Percentiles rank a stretch among this genome's conserved stretches.
Conservation (phyloP, 2,113 vertebrate genomes). For the Taxidea taxus region DNA sequence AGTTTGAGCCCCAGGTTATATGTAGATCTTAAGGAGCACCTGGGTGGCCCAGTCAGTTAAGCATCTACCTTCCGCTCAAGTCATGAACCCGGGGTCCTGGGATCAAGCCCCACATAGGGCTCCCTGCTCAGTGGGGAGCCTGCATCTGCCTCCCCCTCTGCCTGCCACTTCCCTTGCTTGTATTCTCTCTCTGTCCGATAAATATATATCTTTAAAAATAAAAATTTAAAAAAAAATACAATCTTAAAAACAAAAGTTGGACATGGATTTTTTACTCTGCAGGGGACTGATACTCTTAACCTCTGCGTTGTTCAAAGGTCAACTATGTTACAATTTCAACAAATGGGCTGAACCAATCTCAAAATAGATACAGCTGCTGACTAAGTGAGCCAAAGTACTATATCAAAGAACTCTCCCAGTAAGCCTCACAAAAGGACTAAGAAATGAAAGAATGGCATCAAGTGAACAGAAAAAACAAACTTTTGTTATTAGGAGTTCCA, state of each 20-base stretch:
- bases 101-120: no score
- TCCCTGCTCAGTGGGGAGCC: no score
- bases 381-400: neutral
- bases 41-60: neutral
- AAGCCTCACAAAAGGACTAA: neutral
- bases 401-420: neutral
- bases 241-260: neutral
- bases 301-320: neutral
- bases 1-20: neutral
- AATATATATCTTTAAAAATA: neutral
- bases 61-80: no score
- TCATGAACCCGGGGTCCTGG: no score
- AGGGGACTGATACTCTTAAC: neutral
- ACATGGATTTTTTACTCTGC: neutral
- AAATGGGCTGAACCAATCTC: neutral
- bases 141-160: no score
- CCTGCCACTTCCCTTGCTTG: no score
- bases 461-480: neutral
- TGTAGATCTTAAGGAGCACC: neutral
- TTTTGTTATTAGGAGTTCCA: neutral
- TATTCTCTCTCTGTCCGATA: no score
- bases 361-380: neutral
- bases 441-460: neutral
- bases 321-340: neutral
- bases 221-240: neutral